These are phyloP conservation scores for Apaloderma vittatum DNA, from an alignment of 2,113 vertebrate genomes.

Conservation along the genomic window DNA sequence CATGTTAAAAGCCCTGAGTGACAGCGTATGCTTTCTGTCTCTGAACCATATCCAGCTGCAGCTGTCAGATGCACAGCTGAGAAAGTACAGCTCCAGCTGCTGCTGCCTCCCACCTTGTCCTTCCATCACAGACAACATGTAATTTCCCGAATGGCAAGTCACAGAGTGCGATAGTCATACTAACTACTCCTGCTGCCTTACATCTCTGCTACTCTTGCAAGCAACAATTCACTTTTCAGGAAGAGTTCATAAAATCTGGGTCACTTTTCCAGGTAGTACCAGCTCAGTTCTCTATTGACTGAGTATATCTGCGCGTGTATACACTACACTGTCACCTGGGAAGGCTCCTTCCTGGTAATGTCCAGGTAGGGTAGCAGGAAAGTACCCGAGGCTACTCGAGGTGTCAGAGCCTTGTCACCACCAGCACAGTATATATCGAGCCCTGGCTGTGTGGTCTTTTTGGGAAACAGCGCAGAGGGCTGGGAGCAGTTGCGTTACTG, in stretches of 20 bases:
- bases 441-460: background rate
- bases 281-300: background rate
- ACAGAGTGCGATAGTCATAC: constrained; percentile 6
- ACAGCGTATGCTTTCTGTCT: background rate
- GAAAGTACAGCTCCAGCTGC: constrained; percentile 57
- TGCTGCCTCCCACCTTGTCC: constrained; percentile 43
- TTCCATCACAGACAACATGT: constrained; percentile 53
- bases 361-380: accelerated
- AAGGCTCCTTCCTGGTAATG: background rate
- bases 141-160: constrained; percentile 59
- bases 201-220: background rate
- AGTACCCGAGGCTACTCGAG: background rate
- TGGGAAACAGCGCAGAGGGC: background rate
- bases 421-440: accelerated
- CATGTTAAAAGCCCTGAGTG: constrained; percentile 23
- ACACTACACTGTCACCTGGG: accelerated
- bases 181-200: background rate
- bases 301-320: background rate
- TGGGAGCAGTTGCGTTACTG: background rate
- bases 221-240: background rate
- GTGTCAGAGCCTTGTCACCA: background rate
- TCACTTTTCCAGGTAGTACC: background rate
- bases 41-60: background rate
- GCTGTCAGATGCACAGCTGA: constrained; percentile 62
- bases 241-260: background rate